Evolutionary conservation across 2,113 vertebrate species (phyloP).

Genomic region (Conger conger): DNA sequence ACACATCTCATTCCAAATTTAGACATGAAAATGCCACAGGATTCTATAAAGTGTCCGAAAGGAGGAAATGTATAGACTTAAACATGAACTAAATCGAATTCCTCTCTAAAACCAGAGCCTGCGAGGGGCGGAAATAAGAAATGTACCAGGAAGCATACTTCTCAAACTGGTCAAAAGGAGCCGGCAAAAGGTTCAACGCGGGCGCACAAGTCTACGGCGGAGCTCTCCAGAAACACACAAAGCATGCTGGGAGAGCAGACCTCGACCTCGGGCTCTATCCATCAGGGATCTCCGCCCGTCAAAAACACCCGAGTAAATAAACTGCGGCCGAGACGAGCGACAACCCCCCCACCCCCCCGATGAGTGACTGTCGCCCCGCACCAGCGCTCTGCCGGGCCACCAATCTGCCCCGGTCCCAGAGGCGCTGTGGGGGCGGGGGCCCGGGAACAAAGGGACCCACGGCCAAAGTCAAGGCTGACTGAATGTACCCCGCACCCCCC

Average conservation of each 20-base stretch:
- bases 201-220: neutral
- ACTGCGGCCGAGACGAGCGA: neutral
- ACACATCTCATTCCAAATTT: neutral
- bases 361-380: neutral
- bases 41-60: neutral
- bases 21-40: neutral
- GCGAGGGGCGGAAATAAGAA: neutral
- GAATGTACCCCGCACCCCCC: neutral
- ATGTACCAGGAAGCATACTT: neutral
- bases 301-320: neutral
- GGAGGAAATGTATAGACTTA: neutral
- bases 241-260: neutral
- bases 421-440: slow-evolving; percentile 37
- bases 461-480: slow-evolving; percentile 37
- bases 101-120: no score
- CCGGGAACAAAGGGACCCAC: slow-evolving; percentile 28
- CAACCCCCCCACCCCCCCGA: neutral
- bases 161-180: neutral
- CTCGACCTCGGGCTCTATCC: neutral
- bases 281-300: neutral
- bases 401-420: slow-evolving; percentile 30
- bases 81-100: neutral
- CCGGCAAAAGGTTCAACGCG: neutral
- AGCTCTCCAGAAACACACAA: neutral
- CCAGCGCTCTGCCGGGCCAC: neutral